Evolutionary conservation across 2,797 vertebrate genomes (phyloP).

Genomic region (Sitta carolinensis): DNA sequence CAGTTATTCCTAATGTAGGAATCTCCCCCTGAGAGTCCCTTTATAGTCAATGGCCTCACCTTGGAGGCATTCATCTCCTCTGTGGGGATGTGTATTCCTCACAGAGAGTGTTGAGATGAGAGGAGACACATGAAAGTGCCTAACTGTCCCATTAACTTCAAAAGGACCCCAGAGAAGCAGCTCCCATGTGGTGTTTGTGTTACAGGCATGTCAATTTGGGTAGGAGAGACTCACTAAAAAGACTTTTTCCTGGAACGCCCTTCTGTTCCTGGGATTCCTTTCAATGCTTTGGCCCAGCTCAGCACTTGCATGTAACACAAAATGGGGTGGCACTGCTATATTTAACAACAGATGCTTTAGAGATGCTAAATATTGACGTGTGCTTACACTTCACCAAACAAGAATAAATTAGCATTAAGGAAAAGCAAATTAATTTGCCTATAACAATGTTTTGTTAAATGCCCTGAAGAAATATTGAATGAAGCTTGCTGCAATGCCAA

Average conservation of each 20-base stretch:
- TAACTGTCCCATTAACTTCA: background rate
- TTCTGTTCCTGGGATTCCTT: background rate
- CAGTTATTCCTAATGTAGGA: background rate
- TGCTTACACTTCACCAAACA: background rate
- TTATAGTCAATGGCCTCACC: background rate
- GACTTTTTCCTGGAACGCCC: background rate
- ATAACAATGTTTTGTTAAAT: background rate
- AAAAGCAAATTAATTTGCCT: conserved; percentile 3
- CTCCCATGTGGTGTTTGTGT: background rate
- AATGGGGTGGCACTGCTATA: background rate
- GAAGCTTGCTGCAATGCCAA: background rate
- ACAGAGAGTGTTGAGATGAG: background rate
- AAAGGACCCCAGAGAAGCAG: background rate
- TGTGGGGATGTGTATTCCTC: background rate
- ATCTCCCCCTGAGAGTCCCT: background rate
- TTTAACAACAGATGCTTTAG: background rate
- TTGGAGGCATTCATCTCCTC: background rate
- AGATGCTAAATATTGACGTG: background rate
- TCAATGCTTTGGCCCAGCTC: background rate
- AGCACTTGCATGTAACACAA: background rate
- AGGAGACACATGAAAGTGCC: background rate
- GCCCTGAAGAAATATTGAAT: background rate
- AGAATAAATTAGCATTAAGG: background rate
- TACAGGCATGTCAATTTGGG: background rate
- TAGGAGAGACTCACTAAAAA: background rate